Evolutionary conservation across 2,888 invertebrate species (phyloP), one percentile per base, ranked within the genome.

Genomic region (Cheilosia pagana): DNA sequence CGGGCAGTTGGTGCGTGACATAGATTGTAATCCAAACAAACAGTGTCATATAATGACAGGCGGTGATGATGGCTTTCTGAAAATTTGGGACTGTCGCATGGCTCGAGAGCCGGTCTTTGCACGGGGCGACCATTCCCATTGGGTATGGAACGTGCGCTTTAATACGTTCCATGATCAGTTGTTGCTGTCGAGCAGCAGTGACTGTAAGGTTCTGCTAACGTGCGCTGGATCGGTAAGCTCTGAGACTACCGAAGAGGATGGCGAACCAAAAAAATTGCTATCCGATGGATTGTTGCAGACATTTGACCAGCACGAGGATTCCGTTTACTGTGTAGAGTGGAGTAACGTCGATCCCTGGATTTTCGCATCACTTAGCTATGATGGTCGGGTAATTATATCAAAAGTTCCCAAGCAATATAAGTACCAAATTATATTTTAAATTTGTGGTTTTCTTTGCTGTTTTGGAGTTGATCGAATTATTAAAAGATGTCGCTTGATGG

Each of bases 1-100:
- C 92, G 94, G 95, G 19, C 98, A 98, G 91, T 93, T 97, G 45
- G 95, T 97, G 82, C 93, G 99, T 70, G 98, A 98, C 90, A 91
- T 99, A 45, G 99, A 99, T 92, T 99, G 98, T 90, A 99, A 99
- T 92, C 97, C 98, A n/a, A 99, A 99, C 92, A 96, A 97, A 91
- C 98, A 98, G 89, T 98, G 98, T 89, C 96, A 97, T 88, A 90
- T 99, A 86, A 97, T 97, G 0, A 98, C 96, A 1, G 98, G 97
- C 87, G 99, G 99, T 0, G 99, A 99, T 91, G 99, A 99, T 92
- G 98, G 98, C 0, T 95, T 95, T 59, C 94, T 98, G 16, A 97
- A 98, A 90, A 97, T 99, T 88, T 99, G 99, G 99, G 99, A 99
- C 91, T 96, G 96, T 88, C 94, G 99, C 65, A 96, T 96, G 89